These are phyloP conservation scores for Papilio machaon DNA, from an alignment of 1,140 invertebrate species.

Conservation along the genomic window DNA sequence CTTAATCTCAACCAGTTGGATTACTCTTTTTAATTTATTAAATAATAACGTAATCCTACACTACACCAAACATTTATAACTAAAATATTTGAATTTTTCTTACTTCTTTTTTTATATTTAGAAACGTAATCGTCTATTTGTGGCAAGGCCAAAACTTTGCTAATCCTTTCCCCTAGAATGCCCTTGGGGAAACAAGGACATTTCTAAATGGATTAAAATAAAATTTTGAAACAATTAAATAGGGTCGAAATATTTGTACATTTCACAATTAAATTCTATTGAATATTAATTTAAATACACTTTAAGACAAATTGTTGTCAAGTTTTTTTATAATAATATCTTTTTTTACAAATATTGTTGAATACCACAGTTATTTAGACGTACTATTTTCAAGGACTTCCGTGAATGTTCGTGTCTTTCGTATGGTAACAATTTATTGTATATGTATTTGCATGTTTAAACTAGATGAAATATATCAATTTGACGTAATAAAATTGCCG, in stretches of 20 bases:
- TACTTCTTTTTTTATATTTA: too few relatives aligned
- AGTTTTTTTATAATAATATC: too few relatives aligned
- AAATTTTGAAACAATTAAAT: not conserved
- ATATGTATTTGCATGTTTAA: slow-evolving; percentile 10
- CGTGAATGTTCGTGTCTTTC: not conserved
- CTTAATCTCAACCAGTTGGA: too few relatives aligned
- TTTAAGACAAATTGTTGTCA: too few relatives aligned
- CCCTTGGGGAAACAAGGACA: not conserved
- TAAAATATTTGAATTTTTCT: too few relatives aligned
- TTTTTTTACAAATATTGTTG: too few relatives aligned
- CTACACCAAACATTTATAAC: too few relatives aligned
- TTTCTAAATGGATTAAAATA: slow-evolving; percentile 1
- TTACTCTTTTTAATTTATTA: too few relatives aligned
- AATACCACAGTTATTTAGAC: too few relatives aligned
- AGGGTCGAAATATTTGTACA: not conserved
- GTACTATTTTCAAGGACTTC: not conserved
- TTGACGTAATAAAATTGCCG: slow-evolving; percentile 17
- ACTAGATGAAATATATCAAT: slow-evolving; percentile 4
- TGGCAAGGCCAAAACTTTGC: not conserved
- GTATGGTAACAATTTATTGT: not conserved
- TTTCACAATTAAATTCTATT: too few relatives aligned
- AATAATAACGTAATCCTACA: too few relatives aligned
- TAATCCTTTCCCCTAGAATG: not conserved
- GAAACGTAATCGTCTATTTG: not conserved
- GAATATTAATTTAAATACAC: too few relatives aligned